Percentiles rank a stretch among this genome's conserved stretches.
These are phyloP conservation scores for Rhombomys opimus DNA, from an alignment of 2,113 vertebrate species.

Conservation along the genomic window DNA sequence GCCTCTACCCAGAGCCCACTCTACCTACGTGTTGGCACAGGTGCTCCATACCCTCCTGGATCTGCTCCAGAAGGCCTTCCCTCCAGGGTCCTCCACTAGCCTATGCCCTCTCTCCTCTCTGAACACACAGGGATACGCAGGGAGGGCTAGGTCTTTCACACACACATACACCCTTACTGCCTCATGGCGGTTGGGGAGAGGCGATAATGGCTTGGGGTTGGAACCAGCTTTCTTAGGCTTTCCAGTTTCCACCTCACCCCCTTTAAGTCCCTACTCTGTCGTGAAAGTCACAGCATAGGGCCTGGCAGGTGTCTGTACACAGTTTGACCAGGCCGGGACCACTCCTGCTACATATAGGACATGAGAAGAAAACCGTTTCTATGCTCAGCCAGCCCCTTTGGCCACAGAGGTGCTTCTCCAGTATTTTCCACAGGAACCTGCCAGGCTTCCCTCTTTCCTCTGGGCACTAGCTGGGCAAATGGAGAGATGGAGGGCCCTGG, in stretches of 20 bases:
- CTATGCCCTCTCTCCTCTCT: not conserved
- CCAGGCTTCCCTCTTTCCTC: not conserved
- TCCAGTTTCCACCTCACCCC: not conserved
- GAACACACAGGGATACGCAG: not conserved
- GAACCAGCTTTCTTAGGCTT: not conserved
- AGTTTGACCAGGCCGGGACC: not conserved
- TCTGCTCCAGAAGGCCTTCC: not conserved
- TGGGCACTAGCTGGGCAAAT: not conserved
- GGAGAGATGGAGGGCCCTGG: not conserved
- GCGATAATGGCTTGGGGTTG: not conserved
- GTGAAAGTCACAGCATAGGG: not conserved
- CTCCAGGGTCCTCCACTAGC: not conserved
- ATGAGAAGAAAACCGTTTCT: not conserved
- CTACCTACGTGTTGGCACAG: not conserved
- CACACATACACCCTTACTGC: not conserved
- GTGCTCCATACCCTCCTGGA: not conserved
- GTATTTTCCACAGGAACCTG: not conserved
- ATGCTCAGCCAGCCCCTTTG: not conserved
- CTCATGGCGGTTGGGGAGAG: not conserved
- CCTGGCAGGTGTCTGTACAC: not conserved
- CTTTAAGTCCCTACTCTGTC: not conserved
- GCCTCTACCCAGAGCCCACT: not conserved
- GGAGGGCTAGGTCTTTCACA: not conserved
- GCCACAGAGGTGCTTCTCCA: not conserved
- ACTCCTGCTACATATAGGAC: not conserved